Conservation (phyloP, 2,888 invertebrate species). For the Abscondita cerata region DNA sequence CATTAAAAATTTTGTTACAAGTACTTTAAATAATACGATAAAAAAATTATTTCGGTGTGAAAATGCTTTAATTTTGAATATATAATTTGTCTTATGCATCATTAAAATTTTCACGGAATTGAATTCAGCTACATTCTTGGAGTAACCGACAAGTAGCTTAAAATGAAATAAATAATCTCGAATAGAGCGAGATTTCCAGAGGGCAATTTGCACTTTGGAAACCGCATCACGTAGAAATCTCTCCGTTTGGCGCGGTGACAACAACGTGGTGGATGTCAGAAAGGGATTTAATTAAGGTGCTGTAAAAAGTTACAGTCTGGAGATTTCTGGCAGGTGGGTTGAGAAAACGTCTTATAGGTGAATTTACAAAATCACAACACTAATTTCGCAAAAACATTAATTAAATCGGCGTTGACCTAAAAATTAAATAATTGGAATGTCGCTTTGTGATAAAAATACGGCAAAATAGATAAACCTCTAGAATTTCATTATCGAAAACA, state of each 20-base stretch:
- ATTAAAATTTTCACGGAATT: slow-evolving; percentile 33
- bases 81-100: slow-evolving; percentile 35
- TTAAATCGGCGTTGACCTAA: background rate
- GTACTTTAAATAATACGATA: no score
- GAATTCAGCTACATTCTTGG: slow-evolving; percentile 31
- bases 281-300: slow-evolving; percentile 61
- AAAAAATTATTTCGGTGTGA: background rate
- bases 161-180: slow-evolving; percentile 55
- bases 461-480: background rate
- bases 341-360: slow-evolving; percentile 31
- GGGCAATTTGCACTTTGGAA: slow-evolving; percentile 59
- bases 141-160: slow-evolving; percentile 46
- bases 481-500: slow-evolving; percentile 18
- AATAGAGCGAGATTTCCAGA: slow-evolving; percentile 37
- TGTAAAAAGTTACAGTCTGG: slow-evolving; percentile 55
- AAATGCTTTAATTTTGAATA: slow-evolving; percentile 32
- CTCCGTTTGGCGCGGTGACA: slow-evolving; percentile 58
- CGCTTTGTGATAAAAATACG: background rate
- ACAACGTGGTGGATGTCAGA: slow-evolving; percentile 59
- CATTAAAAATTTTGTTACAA: no score
- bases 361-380: slow-evolving; percentile 16
- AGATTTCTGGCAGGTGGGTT: slow-evolving; percentile 37
- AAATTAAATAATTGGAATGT: background rate
- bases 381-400: slow-evolving; percentile 4
- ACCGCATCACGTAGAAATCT: slow-evolving; percentile 61